phyloP scores from a whole-genome alignment of 2,113 vertebrate species.

The Aptenodytes forsteri region DNA sequence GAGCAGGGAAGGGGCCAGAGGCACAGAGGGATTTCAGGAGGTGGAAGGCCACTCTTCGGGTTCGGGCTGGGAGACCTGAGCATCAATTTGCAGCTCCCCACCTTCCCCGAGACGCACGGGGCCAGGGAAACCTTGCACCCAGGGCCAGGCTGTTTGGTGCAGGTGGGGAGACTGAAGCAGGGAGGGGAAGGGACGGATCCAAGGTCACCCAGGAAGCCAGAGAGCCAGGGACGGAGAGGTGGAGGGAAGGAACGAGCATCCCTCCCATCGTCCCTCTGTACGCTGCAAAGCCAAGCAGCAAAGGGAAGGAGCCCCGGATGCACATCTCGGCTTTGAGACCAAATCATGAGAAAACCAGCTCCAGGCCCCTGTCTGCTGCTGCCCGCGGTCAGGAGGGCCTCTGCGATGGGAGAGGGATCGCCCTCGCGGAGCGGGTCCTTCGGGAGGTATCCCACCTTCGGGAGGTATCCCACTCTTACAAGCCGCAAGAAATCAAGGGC shows the following conservation, averaged over 20 bases:
- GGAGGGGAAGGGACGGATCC: background rate
- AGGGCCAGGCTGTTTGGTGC: background rate
- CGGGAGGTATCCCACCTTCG: background rate
- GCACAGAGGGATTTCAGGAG: background rate
- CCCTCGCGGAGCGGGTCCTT: background rate
- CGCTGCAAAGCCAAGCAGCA: background rate
- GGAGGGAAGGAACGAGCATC: background rate
- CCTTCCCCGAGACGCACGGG: rapidly evolving
- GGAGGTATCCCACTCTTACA: background rate
- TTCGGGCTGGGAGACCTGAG: background rate
- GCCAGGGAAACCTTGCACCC: background rate
- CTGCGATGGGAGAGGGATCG: rapidly evolving
- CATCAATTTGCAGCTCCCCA: background rate
- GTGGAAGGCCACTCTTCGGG: background rate
- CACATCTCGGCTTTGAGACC: rapidly evolving
- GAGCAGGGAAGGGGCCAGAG: background rate
- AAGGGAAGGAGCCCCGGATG: background rate
- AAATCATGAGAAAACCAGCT: rapidly evolving
- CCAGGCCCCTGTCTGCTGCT: background rate
- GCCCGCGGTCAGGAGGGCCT: rapidly evolving
- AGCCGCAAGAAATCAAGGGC: background rate
- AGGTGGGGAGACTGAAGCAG: background rate
- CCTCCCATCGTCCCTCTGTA: rapidly evolving
- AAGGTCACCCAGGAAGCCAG: background rate
- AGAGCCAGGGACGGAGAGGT: background rate